Evolutionary conservation across 2,113 vertebrate species (phyloP), one percentile per base, ranked within the genome.

Genomic region (Dasypus novemcinctus): DNA sequence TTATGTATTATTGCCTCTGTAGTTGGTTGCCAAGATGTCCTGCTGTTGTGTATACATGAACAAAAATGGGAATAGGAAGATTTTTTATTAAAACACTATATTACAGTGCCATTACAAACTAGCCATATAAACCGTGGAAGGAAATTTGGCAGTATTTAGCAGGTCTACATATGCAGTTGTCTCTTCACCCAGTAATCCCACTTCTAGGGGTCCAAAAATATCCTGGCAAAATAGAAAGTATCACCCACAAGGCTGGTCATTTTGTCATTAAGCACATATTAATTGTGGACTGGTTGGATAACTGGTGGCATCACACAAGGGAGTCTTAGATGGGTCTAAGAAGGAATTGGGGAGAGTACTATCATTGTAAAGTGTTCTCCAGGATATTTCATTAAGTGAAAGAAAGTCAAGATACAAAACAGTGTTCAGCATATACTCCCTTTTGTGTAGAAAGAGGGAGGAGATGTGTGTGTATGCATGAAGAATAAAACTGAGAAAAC

Each of bases 281-380:
- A 41, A 33, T 11, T 49, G 63, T 43, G 75, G 79, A 27, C n/a
- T n/a, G 27, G 33, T 69, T 33, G 49, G 71, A 18, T 78, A 63
- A 71, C 61, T 27, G 46, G 14, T 79, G 52, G 1, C 63, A 1
- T 36, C 63, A 5, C 68, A 17, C 17, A 18, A 11, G 6, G 14
- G 59, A 46, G 68, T 3, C 2, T 13, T 57, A 17, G 61, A 9
- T 46, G 12, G 9, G 74, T 11, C 36, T 23, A 59, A 59, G 57
- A 59, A 59, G 57, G 57, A 59, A 59, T 23, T 21, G 57, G 57
- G 57, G 57, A 59, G 57, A 59, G 20, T 6, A 5, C 57, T 23
- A 1, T 33, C 13, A 23, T 31, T 1, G 0, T 1, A 23, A 21
- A 31, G 12, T 1, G 7, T 1, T 1, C 4, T 17, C n/a, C 36